Evolutionary conservation across 30 jellyfish, hydroid and myxozoan species (phyloP), one percentile per base, ranked within the genome.

Genomic region (Hydractinia symbiolongicarpus): DNA sequence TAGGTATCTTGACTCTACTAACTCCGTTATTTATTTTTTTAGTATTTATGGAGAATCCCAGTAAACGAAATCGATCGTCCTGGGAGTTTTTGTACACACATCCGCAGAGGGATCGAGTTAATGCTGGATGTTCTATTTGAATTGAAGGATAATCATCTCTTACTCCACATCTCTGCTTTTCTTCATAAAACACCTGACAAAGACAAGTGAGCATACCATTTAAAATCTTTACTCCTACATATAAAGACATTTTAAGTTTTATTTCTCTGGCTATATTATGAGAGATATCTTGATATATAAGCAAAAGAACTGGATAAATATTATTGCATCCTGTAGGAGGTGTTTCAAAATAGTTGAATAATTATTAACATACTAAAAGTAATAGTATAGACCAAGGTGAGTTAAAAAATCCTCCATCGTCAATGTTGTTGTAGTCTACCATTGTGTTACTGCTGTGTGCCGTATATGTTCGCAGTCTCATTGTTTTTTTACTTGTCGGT

Each of bases 1-100:
- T 30, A 30, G 2, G 2, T 30, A 30, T 30, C 44, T 30, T 30
- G 44, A 30, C 44, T 64, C 40, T 64, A 13, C 17, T 64, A n/a
- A 64, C 40, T 64, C 17, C 4, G 2, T 49, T 9, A 30, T 54
- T 88, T 64, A n/a, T 15, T 7, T 67, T 70, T 50, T 7, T 13
- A 91, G 98, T 86, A 91, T 76, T 73, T 91, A 20, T 91, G 98
- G 98, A 86, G 98, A 16, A 86, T 91, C 19, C 98, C 98, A 2
- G 88, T 91, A 54, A 94, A 91, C 76, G 98, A 91, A 71, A 80
- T 91, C 58, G 98, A 91, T 71, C 96, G 98, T 16, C 91, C 96
- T 67, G 98, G 98, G 20, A 86, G 96, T 61, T 91, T 91, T 67
- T 87, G 95, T 56, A 73, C 96, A 4, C 98, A 91, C 73, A 85